Evolutionary conservation across 2,888 invertebrate genomes (phyloP), one percentile per base, ranked within the genome.

Genomic region (Trachelus tabidus): DNA sequence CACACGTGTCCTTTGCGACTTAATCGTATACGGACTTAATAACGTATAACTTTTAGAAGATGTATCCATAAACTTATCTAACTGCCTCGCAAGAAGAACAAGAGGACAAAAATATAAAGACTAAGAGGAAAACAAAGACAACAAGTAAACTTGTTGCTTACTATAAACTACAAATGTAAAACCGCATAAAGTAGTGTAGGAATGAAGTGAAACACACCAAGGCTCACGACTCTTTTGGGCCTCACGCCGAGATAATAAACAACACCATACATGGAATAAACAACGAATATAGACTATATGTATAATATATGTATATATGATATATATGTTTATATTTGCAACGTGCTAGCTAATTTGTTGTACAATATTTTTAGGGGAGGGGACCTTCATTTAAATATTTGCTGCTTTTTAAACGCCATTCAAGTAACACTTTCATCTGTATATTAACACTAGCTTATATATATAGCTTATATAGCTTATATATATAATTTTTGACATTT

Each of bases 301-400:
- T 71, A 77, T 30, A 76, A 68, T 75, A 73, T 78, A 75, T 79
- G 73, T 79, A 76, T 80, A 71, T 78, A 33, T 73, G 37, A 76
- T 37, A 76, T 23, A 23, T 4, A 56, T 23, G 9, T 79, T 76
- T 75, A 56, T 56, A 56, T 56, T 23, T 56, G 23, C 40, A 40
- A 23, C 23, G 56, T 56, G 56, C 1, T 56, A 23, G 9, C 1
- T 1, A 56, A 56, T 56, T 56, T 2, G 56, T 56, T 56, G 56
- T 56, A 23, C 56, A 56, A 40, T 15, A 40, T 15, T 15, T 40
- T 15, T 40, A 40, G 6, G 15, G 15, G 1, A 4, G 15, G 15
- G 1, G 6, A 4, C 15, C 40, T 40, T 40, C 15, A 15, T 40
- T 15, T 40, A 15, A 15, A 15, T 15, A 15, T 40, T 40, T 15